Evolutionary conservation across 2,113 vertebrate species (phyloP).

Genomic region (Calypte anna): DNA sequence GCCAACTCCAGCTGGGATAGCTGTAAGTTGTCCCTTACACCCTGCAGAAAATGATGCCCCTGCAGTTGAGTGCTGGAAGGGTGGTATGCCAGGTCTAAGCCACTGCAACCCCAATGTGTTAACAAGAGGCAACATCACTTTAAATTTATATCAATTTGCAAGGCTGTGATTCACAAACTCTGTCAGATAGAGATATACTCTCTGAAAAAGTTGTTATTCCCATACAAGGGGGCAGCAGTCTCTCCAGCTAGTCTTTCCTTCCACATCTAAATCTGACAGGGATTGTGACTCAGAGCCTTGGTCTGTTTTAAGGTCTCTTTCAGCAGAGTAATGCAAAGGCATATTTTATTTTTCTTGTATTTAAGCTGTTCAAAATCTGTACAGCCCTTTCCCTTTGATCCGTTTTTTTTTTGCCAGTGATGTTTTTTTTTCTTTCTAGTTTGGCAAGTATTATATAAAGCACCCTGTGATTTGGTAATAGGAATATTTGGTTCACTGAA

Average conservation of each 20-base stretch:
- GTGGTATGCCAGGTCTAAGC: background rate
- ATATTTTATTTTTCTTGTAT: background rate
- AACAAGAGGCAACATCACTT: background rate
- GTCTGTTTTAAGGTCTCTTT: background rate
- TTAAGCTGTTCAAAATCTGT: background rate
- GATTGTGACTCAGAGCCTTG: background rate
- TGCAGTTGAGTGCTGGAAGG: background rate
- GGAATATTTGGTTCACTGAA: constrained; percentile 35
- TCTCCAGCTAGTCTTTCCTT: background rate
- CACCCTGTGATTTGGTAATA: background rate
- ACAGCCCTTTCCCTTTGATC: background rate
- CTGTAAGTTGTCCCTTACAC: background rate
- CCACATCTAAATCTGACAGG: background rate
- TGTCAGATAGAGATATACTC: background rate
- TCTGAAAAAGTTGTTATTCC: background rate
- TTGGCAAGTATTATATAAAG: background rate
- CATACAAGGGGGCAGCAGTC: background rate
- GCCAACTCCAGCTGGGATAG: background rate
- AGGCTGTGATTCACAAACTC: background rate
- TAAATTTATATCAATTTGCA: background rate
- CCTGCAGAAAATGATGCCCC: background rate
- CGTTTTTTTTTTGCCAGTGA: background rate
- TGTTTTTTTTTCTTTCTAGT: background rate
- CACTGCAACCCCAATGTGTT: background rate
- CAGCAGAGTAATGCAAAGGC: background rate